phyloP scores from a whole-genome alignment of 2,888 invertebrate genomes.

The Chymomyza amoena region DNA sequence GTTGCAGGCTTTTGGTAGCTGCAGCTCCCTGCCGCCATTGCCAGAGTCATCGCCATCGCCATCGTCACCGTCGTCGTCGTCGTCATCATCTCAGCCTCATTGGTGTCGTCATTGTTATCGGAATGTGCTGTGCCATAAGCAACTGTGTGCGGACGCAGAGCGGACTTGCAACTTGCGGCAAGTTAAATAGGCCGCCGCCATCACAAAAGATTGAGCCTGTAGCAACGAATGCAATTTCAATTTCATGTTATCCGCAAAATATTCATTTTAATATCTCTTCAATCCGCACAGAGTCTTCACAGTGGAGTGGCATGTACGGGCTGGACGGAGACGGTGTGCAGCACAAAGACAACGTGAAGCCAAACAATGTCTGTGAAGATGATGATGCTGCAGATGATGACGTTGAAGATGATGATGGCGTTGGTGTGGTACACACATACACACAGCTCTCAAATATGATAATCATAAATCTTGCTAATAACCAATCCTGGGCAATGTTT shows the following conservation, averaged over 20 bases:
- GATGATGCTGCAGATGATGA: slow-evolving; percentile 20
- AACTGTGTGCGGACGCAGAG: slow-evolving; percentile 16
- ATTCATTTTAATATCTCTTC: slow-evolving; percentile 77
- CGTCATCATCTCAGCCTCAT: slow-evolving; percentile 25
- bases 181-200: slow-evolving; percentile 30
- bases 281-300: slow-evolving; percentile 64
- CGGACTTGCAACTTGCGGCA: slow-evolving; percentile 12
- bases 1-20: not conserved
- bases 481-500: slow-evolving; percentile 77
- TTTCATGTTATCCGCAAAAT: slow-evolving; percentile 75
- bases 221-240: slow-evolving; percentile 65
- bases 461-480: slow-evolving; percentile 78
- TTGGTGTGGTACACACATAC: slow-evolving; percentile 9
- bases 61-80: slow-evolving; percentile 39
- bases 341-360: slow-evolving; percentile 15
- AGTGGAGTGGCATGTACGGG: slow-evolving; percentile 26
- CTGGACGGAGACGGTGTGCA: slow-evolving; percentile 37
- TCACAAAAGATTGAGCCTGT: slow-evolving; percentile 45
- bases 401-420: slow-evolving; percentile 23
- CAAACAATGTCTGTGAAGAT: slow-evolving; percentile 35
- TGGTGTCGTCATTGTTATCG: slow-evolving; percentile 61
- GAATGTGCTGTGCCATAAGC: slow-evolving; percentile 52
- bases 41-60: slow-evolving; percentile 42
- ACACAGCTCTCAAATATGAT: slow-evolving; percentile 70
- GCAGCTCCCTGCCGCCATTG: slow-evolving; percentile 8